phyloP scores from a whole-genome alignment of 1,140 invertebrate species.

The Drosophila auraria region DNA sequence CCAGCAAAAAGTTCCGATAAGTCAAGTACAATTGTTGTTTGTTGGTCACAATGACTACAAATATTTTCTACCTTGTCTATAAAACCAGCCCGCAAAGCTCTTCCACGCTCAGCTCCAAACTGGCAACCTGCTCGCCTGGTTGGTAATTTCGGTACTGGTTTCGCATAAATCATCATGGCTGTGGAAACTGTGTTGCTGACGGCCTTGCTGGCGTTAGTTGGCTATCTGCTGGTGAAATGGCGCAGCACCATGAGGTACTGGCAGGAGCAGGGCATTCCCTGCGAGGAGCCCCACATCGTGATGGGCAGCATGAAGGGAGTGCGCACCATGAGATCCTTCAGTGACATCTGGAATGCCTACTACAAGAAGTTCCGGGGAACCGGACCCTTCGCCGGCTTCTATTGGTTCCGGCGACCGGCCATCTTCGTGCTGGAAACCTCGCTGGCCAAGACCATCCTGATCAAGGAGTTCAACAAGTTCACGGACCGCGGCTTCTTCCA shows the following conservation, averaged over 20 bases:
- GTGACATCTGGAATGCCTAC: slow-evolving; percentile 53
- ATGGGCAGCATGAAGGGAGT: slow-evolving; percentile 73
- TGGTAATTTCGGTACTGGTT: not conserved
- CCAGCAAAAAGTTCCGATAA: slow-evolving; percentile 3
- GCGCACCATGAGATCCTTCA: slow-evolving; percentile 30
- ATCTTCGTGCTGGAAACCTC: slow-evolving; percentile 86
- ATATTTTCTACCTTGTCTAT: not conserved
- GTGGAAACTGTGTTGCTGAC: slow-evolving; percentile 34
- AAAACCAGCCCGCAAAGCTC: not conserved
- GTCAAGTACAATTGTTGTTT: slow-evolving; percentile 2
- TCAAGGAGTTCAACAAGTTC: slow-evolving; percentile 87
- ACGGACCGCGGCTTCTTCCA: slow-evolving; percentile 85
- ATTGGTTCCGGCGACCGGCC: slow-evolving; percentile 85
- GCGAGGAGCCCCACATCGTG: slow-evolving; percentile 75
- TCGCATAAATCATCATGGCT: slow-evolving; percentile 25
- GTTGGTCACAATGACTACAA: slow-evolving; percentile 33
- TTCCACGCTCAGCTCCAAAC: not conserved
- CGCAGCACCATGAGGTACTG: slow-evolving; percentile 71
- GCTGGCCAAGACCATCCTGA: slow-evolving; percentile 87
- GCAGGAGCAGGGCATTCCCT: slow-evolving; percentile 84
- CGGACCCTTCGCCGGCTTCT: slow-evolving; percentile 82
- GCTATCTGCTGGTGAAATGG: slow-evolving; percentile 34
- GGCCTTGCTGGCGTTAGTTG: slow-evolving; percentile 37
- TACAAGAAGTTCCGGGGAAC: slow-evolving; percentile 78
- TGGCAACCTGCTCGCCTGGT: not conserved